Evolutionary conservation across 2,797 vertebrate species (phyloP).

Genomic region (Botia almorhae): DNA sequence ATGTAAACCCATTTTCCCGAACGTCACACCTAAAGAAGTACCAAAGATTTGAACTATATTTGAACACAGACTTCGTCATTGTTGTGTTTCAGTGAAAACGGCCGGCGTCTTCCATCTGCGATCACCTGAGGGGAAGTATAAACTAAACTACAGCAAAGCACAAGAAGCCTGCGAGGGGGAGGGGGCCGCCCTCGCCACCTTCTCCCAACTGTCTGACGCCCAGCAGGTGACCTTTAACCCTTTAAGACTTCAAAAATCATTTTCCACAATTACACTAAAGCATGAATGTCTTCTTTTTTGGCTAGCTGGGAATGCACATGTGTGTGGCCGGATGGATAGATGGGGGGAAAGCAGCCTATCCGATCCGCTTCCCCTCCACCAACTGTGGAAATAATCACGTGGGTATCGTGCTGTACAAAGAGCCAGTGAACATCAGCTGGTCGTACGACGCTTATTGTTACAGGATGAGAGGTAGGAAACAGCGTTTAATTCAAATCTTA

Average conservation of each 20-base stretch:
- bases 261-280: neutral
- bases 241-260: neutral
- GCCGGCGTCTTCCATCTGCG: conserved; percentile 91
- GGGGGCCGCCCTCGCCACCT: conserved; percentile 81
- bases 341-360: conserved; percentile 85
- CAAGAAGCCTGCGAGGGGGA: conserved; percentile 80
- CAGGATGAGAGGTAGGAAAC: conserved; percentile 80
- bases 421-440: conserved; percentile 78
- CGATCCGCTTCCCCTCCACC: conserved; percentile 81
- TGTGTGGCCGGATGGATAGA: conserved; percentile 92
- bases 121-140: conserved; percentile 82
- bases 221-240: conserved; percentile 83
- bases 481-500: neutral
- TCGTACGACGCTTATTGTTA: conserved; percentile 92
- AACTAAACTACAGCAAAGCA: conserved; percentile 86
- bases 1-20: no score
- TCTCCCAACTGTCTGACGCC: conserved; percentile 87
- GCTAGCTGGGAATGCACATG: conserved; percentile 91
- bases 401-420: conserved; percentile 86
- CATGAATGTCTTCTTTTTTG: neutral
- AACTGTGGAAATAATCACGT: conserved; percentile 85
- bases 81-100: conserved; percentile 80
- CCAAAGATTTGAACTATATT: neutral
- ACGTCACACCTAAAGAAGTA: neutral
- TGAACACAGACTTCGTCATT: neutral